Evolutionary conservation across 2,797 vertebrate genomes (phyloP).

Genomic region (Pterois miles): DNA sequence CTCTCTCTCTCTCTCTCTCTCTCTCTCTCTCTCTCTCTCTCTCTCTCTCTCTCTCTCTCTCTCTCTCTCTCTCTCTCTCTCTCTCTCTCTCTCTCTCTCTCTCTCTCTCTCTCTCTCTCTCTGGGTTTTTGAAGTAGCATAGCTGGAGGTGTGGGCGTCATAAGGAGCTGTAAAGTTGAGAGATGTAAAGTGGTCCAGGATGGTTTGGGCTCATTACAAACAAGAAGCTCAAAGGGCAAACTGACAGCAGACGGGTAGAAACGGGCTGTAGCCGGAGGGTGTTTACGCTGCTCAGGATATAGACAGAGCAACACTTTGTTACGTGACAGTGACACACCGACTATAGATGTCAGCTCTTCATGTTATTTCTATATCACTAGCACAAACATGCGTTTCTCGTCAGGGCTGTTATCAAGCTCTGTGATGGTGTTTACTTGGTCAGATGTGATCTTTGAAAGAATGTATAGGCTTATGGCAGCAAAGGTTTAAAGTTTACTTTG

Average conservation of each 20-base stretch:
- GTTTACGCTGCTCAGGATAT: constrained; percentile 4
- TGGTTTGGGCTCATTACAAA: background rate
- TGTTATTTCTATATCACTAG: background rate
- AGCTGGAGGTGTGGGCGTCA: constrained; percentile 9
- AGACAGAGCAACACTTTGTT: background rate
- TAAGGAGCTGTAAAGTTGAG: background rate
- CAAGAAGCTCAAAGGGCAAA: background rate
- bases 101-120: background rate
- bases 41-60: background rate
- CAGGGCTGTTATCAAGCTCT: background rate
- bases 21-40: background rate
- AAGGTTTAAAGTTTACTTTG: constrained; percentile 36
- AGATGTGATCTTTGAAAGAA: constrained; percentile 11
- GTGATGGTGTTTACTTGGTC: background rate
- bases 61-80: too few relatives aligned
- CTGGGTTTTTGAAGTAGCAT: constrained; percentile 2
- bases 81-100: background rate
- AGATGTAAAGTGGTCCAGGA: constrained; percentile 5
- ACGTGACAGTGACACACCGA: constrained; percentile 17
- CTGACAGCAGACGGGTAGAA: constrained; percentile 23
- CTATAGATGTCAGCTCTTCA: background rate
- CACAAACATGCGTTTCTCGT: background rate
- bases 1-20: background rate
- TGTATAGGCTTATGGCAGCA: constrained; percentile 3
- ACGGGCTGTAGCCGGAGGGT: constrained; percentile 12